phyloP scores from a whole-genome alignment of 2,888 invertebrate species.

The Spisula solida region DNA sequence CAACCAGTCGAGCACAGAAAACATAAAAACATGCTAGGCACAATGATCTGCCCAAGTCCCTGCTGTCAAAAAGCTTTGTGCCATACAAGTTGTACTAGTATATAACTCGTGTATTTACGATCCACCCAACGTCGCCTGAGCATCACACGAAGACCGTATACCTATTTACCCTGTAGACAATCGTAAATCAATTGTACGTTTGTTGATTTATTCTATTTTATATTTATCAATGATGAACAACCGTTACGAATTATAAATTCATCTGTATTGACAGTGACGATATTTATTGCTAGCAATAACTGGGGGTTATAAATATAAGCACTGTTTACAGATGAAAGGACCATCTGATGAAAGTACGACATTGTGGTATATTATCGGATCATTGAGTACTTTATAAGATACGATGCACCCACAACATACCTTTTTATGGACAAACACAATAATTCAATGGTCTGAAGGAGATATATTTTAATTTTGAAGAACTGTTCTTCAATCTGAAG shows the following conservation, averaged over 20 bases:
- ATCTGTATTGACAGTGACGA: not conserved
- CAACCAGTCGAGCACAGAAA: no score
- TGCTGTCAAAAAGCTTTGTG: no score
- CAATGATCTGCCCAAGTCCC: no score
- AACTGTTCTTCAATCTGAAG: not conserved
- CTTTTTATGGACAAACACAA: not conserved
- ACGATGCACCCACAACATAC: not conserved
- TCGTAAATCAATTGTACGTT: no score
- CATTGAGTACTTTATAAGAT: not conserved
- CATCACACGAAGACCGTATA: no score
- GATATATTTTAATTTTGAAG: conserved; percentile 17
- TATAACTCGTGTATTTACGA: no score
- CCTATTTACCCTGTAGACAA: no score
- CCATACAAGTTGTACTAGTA: no score
- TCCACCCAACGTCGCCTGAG: no score
- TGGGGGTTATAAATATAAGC: not conserved
- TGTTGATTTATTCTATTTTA: not conserved
- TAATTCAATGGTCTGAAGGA: not conserved
- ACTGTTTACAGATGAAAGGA: not conserved
- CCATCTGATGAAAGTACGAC: not conserved
- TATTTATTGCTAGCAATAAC: not conserved
- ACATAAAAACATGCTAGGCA: no score
- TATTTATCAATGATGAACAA: not conserved
- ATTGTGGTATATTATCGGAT: not conserved
- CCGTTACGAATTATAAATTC: not conserved